Conservation (phyloP, 2,888 invertebrate genomes). For the Nomada goodeniana region DNA sequence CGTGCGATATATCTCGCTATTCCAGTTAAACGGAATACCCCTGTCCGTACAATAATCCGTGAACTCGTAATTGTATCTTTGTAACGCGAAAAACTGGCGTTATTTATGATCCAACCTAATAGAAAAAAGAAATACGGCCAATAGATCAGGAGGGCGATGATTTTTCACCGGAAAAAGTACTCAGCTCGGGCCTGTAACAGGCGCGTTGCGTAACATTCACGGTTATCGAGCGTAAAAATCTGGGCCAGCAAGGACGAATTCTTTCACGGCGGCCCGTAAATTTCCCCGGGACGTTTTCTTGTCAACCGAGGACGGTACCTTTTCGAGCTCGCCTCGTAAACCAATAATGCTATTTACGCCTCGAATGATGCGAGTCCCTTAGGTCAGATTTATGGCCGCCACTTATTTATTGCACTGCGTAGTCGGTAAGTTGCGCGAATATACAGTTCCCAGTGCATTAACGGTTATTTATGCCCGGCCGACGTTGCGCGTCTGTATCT, state of each 20-base stretch:
- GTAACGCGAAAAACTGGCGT: no score
- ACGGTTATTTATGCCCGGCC: conserved; percentile 71
- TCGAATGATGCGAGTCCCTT: conserved; percentile 79
- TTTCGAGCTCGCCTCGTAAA: conserved; percentile 69
- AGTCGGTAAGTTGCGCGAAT: conserved; percentile 74
- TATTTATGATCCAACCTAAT: no score
- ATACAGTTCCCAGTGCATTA: conserved; percentile 59
- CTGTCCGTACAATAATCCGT: no score
- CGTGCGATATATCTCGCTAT: no score
- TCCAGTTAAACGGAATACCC: no score
- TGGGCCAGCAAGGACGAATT: conserved; percentile 57
- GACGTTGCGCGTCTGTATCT: neutral
- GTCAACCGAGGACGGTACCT: conserved; percentile 52
- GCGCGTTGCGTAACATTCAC: conserved; percentile 39
- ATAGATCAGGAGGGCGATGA: neutral
- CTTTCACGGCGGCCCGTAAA: conserved; percentile 54
- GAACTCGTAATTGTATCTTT: no score
- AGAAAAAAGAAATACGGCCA: neutral
- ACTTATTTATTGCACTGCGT: conserved; percentile 73
- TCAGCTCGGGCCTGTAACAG: conserved; percentile 38
- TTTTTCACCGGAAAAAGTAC: no score
- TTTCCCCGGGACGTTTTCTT: conserved; percentile 47
- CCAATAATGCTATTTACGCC: conserved; percentile 83
- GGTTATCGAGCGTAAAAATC: conserved; percentile 35
- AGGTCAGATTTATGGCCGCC: conserved; percentile 77